phyloP scores from a whole-genome alignment of 2,113 vertebrate genomes.

The Triplophysa rosa region DNA sequence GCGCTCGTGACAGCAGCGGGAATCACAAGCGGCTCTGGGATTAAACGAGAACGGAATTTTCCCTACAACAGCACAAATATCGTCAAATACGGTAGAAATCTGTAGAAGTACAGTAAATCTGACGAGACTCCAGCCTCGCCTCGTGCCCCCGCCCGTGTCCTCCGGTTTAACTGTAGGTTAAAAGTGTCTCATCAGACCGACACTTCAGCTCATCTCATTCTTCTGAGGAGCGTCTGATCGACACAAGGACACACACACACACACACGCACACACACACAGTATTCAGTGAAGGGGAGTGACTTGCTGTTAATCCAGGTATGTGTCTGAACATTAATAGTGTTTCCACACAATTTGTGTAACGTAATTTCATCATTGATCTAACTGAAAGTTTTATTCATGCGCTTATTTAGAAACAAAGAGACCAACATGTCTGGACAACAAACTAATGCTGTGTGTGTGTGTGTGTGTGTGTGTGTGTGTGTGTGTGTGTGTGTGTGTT shows the following conservation, averaged over 20 bases:
- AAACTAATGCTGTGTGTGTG: background rate
- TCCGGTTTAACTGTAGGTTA: slow-evolving; percentile 9
- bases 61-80: background rate
- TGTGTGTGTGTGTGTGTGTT: slow-evolving; percentile 5
- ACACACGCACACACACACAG: background rate
- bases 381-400: too few relatives aligned
- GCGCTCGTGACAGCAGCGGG: slow-evolving; percentile 15
- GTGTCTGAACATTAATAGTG: too few relatives aligned
- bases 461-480: slow-evolving; percentile 6
- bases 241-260: background rate
- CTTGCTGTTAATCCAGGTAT: background rate
- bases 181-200: background rate
- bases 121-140: background rate
- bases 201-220: background rate
- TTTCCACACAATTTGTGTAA: too few relatives aligned
- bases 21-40: background rate
- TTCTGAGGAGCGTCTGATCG: slow-evolving; percentile 2
- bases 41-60: background rate
- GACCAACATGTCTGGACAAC: too few relatives aligned
- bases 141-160: slow-evolving; percentile 20
- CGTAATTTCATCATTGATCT: too few relatives aligned
- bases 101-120: background rate
- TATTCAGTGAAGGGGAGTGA: too few relatives aligned
- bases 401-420: too few relatives aligned
- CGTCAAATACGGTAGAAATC: too few relatives aligned